Evolutionary conservation across 2,888 invertebrate genomes (phyloP).

Genomic region (Eutolmus rufibarbis): DNA sequence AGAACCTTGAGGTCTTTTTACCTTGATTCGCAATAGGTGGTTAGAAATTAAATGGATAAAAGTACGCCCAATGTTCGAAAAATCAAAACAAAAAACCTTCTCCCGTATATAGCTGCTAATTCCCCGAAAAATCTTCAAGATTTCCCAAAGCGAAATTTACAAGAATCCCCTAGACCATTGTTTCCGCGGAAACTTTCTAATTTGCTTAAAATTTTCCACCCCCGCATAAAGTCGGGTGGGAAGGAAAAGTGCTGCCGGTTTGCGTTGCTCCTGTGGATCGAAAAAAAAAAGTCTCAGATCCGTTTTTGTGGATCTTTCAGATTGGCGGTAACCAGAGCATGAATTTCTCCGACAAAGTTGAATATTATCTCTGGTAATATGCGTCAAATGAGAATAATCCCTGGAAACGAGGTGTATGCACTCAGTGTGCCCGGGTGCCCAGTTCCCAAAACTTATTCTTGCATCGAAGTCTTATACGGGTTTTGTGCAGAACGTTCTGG

Average conservation of each 20-base stretch:
- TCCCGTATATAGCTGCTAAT: background rate
- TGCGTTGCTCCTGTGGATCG: background rate
- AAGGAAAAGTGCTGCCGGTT: background rate
- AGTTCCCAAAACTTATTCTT: background rate
- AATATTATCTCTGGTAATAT: background rate
- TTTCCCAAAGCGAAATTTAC: background rate
- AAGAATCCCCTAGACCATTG: background rate
- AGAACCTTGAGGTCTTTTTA: background rate
- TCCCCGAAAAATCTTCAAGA: background rate
- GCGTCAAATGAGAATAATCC: background rate
- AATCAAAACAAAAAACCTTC: background rate
- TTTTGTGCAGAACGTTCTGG: background rate
- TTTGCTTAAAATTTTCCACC: background rate
- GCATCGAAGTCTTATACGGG: background rate
- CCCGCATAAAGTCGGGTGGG: background rate
- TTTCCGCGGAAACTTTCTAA: background rate
- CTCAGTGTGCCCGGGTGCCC: background rate
- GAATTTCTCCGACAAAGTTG: background rate
- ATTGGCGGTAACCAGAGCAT: background rate
- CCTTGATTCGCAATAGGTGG: background rate
- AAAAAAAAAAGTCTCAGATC: background rate
- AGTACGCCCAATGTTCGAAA: background rate
- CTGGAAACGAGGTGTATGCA: background rate
- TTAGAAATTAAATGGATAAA: background rate
- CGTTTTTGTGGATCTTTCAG: background rate